Base-by-base conservation (phyloP, 2,888 invertebrate genomes). In the Scaeva pyrastri region DNA sequence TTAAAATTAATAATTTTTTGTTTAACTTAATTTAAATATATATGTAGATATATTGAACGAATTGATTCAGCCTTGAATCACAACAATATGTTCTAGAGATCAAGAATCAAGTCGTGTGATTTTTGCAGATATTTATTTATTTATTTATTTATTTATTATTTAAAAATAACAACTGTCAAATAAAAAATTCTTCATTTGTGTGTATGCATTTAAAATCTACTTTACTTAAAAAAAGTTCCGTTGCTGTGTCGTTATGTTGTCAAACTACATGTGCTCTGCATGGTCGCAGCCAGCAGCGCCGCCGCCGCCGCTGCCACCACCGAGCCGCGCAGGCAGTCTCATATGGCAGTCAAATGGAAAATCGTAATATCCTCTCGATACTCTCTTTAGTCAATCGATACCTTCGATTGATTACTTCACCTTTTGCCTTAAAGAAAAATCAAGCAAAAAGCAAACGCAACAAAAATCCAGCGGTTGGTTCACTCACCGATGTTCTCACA, bases 311-410 rank as follows among this genome's bases (percentile, higher is more conserved):
- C n/a, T n/a, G n/a, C n/a, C n/a, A n/a, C n/a, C n/a, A n/a, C n/a
- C n/a, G n/a, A n/a, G n/a, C n/a, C n/a, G n/a, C 43, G 55, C 71
- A 66, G 50, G 66, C 79, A 76, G 79, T 78, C 62, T 71, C 75
- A 71, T n/a, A n/a, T 70, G 77, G 45, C 85, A 81, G 62, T 86
- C 72, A 76, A 76, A 88, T 86, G 88, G 88, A 88, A 88, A 88
- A 88, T 88, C 86, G 77, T 86, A 83, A 81, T 88, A 88, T 88
- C 88, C 88, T 88, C 88, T 81, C 62, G 85, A 79, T 79, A 80
- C 83, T 86, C 52, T 2, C 31, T 58, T 12, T 10, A 31, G 86
- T 78, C 75, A 88, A 87, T 77, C 68, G 88, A 88, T 87, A 87
- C 84, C 62, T 74, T 75, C 56, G 23, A 75, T 75, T 88, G 58